Evolutionary conservation across 2,888 invertebrate species (phyloP).

Genomic region (Busseola fusca): DNA sequence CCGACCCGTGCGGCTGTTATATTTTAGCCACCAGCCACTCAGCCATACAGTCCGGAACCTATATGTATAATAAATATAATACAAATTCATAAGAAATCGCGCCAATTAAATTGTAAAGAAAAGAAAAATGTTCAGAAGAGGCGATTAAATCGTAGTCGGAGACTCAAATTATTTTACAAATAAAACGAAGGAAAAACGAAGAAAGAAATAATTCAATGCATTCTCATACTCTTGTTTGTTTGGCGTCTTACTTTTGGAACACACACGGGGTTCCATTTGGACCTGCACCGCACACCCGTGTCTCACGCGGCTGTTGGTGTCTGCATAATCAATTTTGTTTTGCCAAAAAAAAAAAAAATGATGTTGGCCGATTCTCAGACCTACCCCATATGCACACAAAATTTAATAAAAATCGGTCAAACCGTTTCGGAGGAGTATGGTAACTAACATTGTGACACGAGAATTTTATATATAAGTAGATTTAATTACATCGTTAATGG

Average conservation of each 20-base stretch:
- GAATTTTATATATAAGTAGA: too few relatives aligned
- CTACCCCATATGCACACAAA: too few relatives aligned
- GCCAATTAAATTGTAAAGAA: conserved; percentile 14
- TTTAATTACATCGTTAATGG: conserved; percentile 24
- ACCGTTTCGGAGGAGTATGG: too few relatives aligned
- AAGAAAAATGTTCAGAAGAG: conserved; percentile 1
- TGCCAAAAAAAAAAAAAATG: too few relatives aligned
- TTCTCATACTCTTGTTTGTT: conserved; percentile 33
- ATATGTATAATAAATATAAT: not conserved
- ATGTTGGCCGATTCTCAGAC: too few relatives aligned
- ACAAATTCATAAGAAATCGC: not conserved
- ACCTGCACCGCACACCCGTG: conserved; percentile 11
- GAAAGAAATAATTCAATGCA: conserved; percentile 28
- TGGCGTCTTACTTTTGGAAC: conserved; percentile 17
- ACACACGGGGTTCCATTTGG: conserved; percentile 30
- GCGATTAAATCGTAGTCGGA: conserved; percentile 25
- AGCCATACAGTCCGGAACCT: not conserved
- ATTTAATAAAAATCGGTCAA: too few relatives aligned
- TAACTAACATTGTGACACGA: too few relatives aligned
- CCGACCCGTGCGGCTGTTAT: not conserved
- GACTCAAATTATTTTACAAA: conserved; percentile 42
- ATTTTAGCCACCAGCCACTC: not conserved
- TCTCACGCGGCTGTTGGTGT: not conserved
- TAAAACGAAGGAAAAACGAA: conserved; percentile 8
- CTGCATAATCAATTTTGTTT: conserved; percentile 19